phyloP scores from a whole-genome alignment of 2,888 invertebrate genomes.

The Eupeodes latifasciatus region DNA sequence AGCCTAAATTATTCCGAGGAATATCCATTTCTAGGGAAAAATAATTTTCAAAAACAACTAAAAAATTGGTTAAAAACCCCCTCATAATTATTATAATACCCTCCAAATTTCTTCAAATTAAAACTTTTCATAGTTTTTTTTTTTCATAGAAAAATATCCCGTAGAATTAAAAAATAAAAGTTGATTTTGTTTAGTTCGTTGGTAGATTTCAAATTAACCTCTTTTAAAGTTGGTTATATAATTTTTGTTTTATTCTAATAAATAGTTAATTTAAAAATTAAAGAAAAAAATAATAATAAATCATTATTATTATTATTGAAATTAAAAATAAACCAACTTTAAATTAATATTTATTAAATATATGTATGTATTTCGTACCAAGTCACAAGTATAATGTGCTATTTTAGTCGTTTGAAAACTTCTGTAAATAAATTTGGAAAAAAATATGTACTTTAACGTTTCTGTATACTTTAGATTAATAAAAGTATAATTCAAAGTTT shows the following conservation, averaged over 20 bases:
- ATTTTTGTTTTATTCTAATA: conserved; percentile 40
- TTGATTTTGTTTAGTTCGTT: conserved; percentile 67
- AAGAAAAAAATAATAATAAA: conserved; percentile 25
- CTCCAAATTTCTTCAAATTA: not conserved
- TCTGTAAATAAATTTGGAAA: conserved; percentile 64
- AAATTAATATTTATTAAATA: conserved; percentile 29
- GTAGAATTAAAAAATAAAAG: conserved; percentile 53
- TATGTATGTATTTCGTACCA: conserved; percentile 25
- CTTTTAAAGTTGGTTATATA: conserved; percentile 63
- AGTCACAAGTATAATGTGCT: conserved; percentile 73
- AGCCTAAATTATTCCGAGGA: not conserved
- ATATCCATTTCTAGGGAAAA: conserved; percentile 12
- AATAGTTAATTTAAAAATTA: conserved; percentile 32
- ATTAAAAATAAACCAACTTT: conserved; percentile 53
- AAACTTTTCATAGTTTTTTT: conserved; percentile 9
- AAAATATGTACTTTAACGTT: conserved; percentile 21
- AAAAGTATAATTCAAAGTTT: conserved; percentile 21
- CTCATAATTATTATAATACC: not conserved
- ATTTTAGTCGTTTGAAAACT: conserved; percentile 59
- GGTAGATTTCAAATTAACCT: conserved; percentile 63
- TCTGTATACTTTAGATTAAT: conserved; percentile 29
- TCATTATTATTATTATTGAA: conserved; percentile 16
- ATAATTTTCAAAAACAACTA: not conserved
- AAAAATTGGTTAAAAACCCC: not conserved
- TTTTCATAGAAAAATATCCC: conserved; percentile 28